These are phyloP conservation scores for Ceratotherium simum DNA, from an alignment of 2,113 vertebrate species.

Conservation along the genomic window DNA sequence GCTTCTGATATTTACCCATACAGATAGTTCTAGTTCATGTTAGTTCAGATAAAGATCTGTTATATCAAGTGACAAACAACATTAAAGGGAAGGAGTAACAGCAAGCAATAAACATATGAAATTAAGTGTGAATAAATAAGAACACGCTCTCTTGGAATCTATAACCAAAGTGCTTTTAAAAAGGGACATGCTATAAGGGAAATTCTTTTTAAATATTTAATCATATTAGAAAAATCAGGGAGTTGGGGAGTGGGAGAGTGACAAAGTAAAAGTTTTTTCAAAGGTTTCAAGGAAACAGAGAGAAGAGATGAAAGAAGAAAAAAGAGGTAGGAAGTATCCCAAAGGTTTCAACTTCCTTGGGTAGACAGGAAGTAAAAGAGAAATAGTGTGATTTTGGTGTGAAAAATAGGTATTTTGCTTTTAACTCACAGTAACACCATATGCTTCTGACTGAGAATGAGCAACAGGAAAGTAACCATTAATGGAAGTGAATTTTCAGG, in stretches of 20 bases:
- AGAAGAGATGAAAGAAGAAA: neutral
- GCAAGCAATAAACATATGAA: neutral
- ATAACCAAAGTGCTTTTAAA: neutral
- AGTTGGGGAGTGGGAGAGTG: neutral
- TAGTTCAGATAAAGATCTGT: neutral
- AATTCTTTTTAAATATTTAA: conserved; percentile 24
- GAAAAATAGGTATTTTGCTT: conserved; percentile 22
- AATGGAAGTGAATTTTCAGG: conserved; percentile 9
- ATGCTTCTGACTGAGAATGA: neutral
- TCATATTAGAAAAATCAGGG: neutral
- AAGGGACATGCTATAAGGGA: neutral
- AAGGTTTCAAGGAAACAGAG: neutral
- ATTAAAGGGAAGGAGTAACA: neutral
- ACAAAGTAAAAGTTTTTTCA: neutral
- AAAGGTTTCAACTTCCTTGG: neutral
- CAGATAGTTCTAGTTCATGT: neutral
- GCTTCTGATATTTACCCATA: neutral
- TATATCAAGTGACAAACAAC: neutral
- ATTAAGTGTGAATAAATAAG: neutral
- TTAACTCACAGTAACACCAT: neutral
- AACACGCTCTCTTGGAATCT: neutral
- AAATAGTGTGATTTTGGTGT: neutral
- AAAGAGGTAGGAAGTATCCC: neutral
- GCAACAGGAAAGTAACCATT: neutral
- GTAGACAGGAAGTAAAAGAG: neutral